Percentiles rank a stretch among this genome's conserved stretches.
Conservation (phyloP, 2,888 invertebrate species). For the Enchytraeus crypticus region DNA sequence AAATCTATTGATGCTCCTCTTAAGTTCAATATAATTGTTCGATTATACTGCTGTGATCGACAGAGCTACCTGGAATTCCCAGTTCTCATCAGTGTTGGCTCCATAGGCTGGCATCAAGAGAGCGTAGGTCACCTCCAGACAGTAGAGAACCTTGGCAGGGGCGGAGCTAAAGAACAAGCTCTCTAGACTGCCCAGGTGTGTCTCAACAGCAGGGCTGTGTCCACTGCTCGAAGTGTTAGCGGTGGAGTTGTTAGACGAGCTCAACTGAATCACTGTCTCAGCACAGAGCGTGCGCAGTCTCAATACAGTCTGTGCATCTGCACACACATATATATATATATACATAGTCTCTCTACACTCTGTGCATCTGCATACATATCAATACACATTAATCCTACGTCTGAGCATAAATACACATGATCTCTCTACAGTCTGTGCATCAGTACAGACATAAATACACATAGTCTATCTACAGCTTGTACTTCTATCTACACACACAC, state of each 20-base stretch:
- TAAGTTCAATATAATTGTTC: too few relatives aligned
- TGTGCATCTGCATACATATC: too few relatives aligned
- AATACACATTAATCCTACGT: too few relatives aligned
- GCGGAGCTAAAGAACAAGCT: conserved; percentile 59
- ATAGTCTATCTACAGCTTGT: too few relatives aligned
- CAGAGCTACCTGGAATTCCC: conserved; percentile 55
- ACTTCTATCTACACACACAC: too few relatives aligned
- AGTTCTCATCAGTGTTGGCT: conserved; percentile 59
- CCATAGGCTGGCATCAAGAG: conserved; percentile 74
- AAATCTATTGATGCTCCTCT: too few relatives aligned
- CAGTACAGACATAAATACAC: too few relatives aligned
- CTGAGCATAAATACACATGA: too few relatives aligned
- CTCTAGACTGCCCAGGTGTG: conserved; percentile 47
- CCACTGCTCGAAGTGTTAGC: background rate
- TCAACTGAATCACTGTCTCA: conserved; percentile 14
- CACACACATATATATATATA: conserved; percentile 7
- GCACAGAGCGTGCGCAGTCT: conserved; percentile 56
- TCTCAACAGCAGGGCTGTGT: background rate
- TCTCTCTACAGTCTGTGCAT: too few relatives aligned
- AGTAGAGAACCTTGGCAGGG: conserved; percentile 52
- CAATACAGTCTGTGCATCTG: conserved; percentile 52
- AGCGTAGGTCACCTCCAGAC: conserved; percentile 67
- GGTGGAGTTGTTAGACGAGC: background rate
- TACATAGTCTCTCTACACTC: too few relatives aligned
- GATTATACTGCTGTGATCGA: too few relatives aligned